Conservation (phyloP, 2,888 invertebrate genomes). For the Thecocarcelia acutangulata region DNA sequence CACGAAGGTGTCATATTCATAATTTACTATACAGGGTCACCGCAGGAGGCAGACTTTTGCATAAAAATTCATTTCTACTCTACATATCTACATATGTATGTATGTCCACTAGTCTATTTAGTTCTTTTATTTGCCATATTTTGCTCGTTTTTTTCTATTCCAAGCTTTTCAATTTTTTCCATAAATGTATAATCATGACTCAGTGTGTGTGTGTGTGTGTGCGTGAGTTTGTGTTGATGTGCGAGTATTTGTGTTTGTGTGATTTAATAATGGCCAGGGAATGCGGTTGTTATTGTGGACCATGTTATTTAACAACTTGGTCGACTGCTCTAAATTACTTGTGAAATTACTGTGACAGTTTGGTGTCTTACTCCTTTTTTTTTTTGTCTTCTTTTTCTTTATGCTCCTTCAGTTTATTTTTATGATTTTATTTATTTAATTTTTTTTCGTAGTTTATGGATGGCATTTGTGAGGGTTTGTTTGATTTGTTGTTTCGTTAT, state of each 20-base stretch:
- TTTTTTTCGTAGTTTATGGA: conserved; percentile 65
- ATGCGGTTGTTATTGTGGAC: conserved; percentile 59
- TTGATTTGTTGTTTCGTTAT: conserved; percentile 68
- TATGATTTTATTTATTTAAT: conserved; percentile 50
- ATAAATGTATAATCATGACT: conserved; percentile 13
- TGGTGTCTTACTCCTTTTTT: conserved; percentile 52
- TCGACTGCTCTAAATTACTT: conserved; percentile 71
- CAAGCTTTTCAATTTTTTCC: conserved; percentile 15
- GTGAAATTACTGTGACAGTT: conserved; percentile 72
- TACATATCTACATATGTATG: conserved; percentile 53
- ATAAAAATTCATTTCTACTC: conserved; percentile 62
- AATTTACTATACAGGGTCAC: conserved; percentile 79
- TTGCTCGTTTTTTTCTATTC: background rate
- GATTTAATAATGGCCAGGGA: conserved; percentile 58
- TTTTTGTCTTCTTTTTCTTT: conserved; percentile 2
- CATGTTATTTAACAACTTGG: conserved; percentile 69
- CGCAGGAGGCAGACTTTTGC: conserved; percentile 74
- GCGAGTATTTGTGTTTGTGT: conserved; percentile 27
- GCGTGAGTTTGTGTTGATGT: conserved; percentile 26
- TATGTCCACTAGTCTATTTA: conserved; percentile 55
- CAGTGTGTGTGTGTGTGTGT: background rate
- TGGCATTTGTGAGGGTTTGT: conserved; percentile 69
- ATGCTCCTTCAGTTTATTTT: conserved; percentile 44
- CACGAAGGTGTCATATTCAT: conserved; percentile 79
- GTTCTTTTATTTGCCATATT: conserved; percentile 3